These are phyloP conservation scores for Odontocolon sp. DNA, from an alignment of 2,888 invertebrate genomes.

Conservation along the genomic window DNA sequence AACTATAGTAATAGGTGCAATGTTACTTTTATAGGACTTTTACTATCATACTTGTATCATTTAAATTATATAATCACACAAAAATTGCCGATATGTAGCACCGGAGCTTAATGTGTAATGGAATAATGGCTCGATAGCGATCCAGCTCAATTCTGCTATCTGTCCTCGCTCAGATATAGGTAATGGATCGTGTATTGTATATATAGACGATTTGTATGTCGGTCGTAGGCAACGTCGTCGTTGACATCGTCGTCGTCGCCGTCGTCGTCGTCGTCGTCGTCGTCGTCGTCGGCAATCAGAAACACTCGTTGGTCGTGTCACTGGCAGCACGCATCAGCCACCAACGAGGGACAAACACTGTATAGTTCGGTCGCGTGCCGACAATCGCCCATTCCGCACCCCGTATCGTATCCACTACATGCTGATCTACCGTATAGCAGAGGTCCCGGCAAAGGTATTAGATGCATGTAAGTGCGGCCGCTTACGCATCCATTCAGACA, in stretches of 20 bases:
- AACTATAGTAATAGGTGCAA: too few relatives aligned
- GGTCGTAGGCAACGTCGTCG: conserved; percentile 48
- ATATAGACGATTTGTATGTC: conserved; percentile 29
- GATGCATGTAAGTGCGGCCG: conserved; percentile 62
- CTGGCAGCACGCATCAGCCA: conserved; percentile 69
- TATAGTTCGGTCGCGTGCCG: conserved; percentile 71
- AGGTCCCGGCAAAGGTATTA: conserved; percentile 54
- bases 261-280: conserved; percentile 46
- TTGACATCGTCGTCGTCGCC: conserved; percentile 21
- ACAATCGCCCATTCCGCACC: conserved; percentile 56
- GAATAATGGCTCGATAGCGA: conserved; percentile 71
- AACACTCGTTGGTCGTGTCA: conserved; percentile 80
- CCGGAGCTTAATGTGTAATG: too few relatives aligned
- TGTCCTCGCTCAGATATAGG: conserved; percentile 73
- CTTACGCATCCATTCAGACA: conserved; percentile 55
- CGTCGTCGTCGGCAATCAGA: conserved; percentile 74
- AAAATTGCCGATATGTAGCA: too few relatives aligned
- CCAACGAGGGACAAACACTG: conserved; percentile 68
- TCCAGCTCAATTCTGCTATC: conserved; percentile 68
- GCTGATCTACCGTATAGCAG: conserved; percentile 2
- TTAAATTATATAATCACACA: neutral
- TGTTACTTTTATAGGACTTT: too few relatives aligned
- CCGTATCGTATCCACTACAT: conserved; percentile 22
- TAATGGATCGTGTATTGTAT: conserved; percentile 48
- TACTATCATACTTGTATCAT: too few relatives aligned